Conservation (phyloP, 2,888 invertebrate species). For the Sarcophaga variegata region DNA sequence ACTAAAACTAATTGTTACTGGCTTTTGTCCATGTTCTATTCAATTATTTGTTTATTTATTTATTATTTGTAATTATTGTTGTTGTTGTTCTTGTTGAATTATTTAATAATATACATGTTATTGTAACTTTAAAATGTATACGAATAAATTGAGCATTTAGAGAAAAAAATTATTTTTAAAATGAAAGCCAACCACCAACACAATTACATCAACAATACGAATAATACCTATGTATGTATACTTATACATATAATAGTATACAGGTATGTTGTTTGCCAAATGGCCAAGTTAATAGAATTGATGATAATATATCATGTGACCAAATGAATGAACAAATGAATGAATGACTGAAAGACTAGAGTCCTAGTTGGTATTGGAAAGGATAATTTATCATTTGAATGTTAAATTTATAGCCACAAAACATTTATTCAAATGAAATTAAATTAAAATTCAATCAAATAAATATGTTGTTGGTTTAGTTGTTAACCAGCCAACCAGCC, state of each 20-base stretch:
- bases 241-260: neutral
- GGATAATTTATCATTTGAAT: conserved; percentile 62
- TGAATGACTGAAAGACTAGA: neutral
- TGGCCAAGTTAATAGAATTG: conserved; percentile 56
- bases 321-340: conserved; percentile 7
- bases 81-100: neutral
- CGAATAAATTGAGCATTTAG: conserved; percentile 37
- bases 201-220: neutral
- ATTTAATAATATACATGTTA: neutral
- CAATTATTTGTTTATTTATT: neutral
- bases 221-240: neutral
- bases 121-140: conserved; percentile 31
- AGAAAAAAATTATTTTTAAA: conserved; percentile 29
- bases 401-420: conserved; percentile 66
- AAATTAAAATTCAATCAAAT: conserved; percentile 68
- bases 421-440: conserved; percentile 66
- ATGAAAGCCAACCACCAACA: neutral
- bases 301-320: conserved; percentile 48
- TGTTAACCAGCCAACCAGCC: conserved; percentile 19
- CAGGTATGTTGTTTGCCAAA: conserved; percentile 27
- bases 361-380: conserved; percentile 2
- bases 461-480: conserved; percentile 43
- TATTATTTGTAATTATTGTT: neutral
- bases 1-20: conserved; percentile 16
- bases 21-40: neutral